Conservation (phyloP, 2,888 invertebrate species). For the Oxycera nigricornis region DNA sequence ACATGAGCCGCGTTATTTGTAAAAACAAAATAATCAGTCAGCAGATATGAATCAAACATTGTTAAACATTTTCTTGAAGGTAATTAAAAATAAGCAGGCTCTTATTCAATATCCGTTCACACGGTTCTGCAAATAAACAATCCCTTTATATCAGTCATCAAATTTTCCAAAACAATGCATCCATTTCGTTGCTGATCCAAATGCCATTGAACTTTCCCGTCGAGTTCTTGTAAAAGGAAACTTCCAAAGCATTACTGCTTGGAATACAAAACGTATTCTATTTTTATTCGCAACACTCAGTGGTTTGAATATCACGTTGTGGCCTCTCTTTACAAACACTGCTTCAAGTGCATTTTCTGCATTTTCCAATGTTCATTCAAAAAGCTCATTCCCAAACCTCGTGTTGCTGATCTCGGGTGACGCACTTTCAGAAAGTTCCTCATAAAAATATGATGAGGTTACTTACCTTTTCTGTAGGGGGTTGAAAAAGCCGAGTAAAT, state of each 20-base stretch:
- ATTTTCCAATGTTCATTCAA: constrained; percentile 32
- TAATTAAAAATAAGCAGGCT: too few species aligned
- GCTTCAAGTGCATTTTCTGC: neutral
- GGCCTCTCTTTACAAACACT: neutral
- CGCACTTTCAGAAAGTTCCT: neutral
- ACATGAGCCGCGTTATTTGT: too few species aligned
- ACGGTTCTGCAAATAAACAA: too few species aligned
- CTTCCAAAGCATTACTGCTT: neutral
- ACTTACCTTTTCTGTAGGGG: neutral
- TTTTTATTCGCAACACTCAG: neutral
- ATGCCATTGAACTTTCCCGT: neutral
- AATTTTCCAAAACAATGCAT: too few species aligned
- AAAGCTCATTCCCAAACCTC: constrained; percentile 9
- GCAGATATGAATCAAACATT: too few species aligned
- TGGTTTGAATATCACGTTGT: neutral
- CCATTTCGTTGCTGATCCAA: neutral
- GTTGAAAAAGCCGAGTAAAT: neutral
- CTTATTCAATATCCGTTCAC: too few species aligned
- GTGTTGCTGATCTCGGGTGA: neutral
- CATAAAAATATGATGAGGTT: neutral
- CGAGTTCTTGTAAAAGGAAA: neutral
- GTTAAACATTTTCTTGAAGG: too few species aligned
- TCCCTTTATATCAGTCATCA: too few species aligned
- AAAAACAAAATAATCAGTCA: too few species aligned
- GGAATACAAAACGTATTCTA: neutral